phyloP scores from a whole-genome alignment of 2,797 vertebrate genomes.

The Melanotaenia trifasciata region DNA sequence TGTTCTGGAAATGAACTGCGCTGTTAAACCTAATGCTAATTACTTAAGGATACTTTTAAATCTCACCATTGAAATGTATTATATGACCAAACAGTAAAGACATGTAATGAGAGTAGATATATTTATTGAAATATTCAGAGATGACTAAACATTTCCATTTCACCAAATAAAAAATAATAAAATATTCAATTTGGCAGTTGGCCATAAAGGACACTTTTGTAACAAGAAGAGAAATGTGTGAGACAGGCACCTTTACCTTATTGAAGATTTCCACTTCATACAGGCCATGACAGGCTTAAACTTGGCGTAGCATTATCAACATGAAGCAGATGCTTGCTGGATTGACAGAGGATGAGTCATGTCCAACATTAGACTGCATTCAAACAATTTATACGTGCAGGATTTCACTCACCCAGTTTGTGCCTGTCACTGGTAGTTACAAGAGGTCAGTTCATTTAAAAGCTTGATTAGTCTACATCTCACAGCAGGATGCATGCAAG shows the following conservation, averaged over 20 bases:
- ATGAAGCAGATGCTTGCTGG: not conserved
- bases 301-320: not conserved
- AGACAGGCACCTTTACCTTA: slow-evolving; percentile 33
- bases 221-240: slow-evolving; percentile 35
- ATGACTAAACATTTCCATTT: slow-evolving; percentile 35
- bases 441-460: slow-evolving; percentile 28
- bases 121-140: slow-evolving; percentile 74
- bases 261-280: slow-evolving; percentile 21
- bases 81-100: not conserved
- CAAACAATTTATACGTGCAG: slow-evolving; percentile 32
- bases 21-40: not conserved
- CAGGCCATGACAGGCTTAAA: slow-evolving; percentile 20
- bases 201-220: slow-evolving; percentile 64
- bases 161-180: slow-evolving; percentile 60
- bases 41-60: not conserved
- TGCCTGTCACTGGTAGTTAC: slow-evolving; percentile 2
- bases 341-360: slow-evolving; percentile 3
- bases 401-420: slow-evolving; percentile 18
- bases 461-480: slow-evolving; percentile 9
- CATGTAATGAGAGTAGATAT: slow-evolving; percentile 35
- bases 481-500: slow-evolving; percentile 32
- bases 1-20: not conserved
- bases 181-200: slow-evolving; percentile 62
- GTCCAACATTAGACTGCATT: slow-evolving; percentile 11
- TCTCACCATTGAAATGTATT: not conserved